Base-by-base conservation (phyloP, 1,140 invertebrate genomes). In the Geopemphigus sp. region DNA sequence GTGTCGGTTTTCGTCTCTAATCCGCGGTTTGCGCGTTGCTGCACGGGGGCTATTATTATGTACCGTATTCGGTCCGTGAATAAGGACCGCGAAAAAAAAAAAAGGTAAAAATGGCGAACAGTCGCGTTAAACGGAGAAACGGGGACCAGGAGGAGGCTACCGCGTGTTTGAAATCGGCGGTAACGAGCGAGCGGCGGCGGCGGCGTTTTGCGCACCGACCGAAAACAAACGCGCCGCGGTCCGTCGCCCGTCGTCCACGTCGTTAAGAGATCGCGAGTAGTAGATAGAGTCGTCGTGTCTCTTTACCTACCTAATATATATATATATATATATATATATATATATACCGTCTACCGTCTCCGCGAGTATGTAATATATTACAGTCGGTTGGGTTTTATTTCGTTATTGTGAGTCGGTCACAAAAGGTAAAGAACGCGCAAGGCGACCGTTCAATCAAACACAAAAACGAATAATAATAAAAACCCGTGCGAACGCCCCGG, bases 401-500 rank as follows among this genome's bases (percentile, higher is more conserved):
- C 54, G 29, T 70, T 72, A 15, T 54, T 72, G 50, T 72, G 47
- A 47, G 47, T 53, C 68, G 47, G 68, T 72, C 50, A 72, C 68
- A 72, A 72, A 72, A 72, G 64, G 68, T 29, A 72, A n/a, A n/a
- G 45, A 50, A 68, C 22, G 32, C 14, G 47, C 22, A 47, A 68
- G 45, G n/a, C 47, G 68, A 72, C 50, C 68, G 50, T 68, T 68
- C 68, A 72, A 72, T 53, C 47, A 72, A 53, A 72, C 15, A 54
- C 24, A 54, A 72, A 72, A 72, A 72, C 68, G 68, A 54, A 72
- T 54, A 53, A 54, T 53, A 72, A 53, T 50, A 54, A 53, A 72
- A 54, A 72, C 68, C 68, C 68, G 68, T 72, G 68, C 68, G 68
- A 72, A 72, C 68, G 68, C 47, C 24, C 47, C 47, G 50, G 68